phyloP scores from a whole-genome alignment of 2,888 invertebrate genomes.

The Mechanitis mazaeus region DNA sequence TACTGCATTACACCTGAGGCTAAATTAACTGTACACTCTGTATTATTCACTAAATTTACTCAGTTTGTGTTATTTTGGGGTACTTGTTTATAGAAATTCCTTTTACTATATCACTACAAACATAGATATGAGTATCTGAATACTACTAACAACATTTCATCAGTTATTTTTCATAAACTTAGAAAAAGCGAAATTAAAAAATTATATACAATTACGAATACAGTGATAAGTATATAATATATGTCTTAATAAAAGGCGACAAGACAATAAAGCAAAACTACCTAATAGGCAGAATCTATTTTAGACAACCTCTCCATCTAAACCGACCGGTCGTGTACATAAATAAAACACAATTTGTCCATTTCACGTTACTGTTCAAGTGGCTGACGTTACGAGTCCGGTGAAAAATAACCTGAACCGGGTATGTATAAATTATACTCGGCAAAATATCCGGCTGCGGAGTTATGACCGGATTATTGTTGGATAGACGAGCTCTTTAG shows the following conservation, averaged over 20 bases:
- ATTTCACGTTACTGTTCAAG: constrained; percentile 9
- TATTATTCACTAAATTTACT: too few relatives aligned
- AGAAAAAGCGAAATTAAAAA: too few relatives aligned
- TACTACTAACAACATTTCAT: too few relatives aligned
- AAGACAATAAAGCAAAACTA: not conserved
- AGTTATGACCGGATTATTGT: constrained; percentile 18
- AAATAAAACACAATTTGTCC: constrained; percentile 11
- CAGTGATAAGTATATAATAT: too few relatives aligned
- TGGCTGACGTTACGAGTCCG: constrained; percentile 10
- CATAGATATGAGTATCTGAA: too few relatives aligned
- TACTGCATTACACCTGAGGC: constrained; percentile 28
- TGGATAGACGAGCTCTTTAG: constrained; percentile 6
- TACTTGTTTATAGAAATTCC: too few relatives aligned
- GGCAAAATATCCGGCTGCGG: constrained; percentile 13
- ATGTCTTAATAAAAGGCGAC: too few relatives aligned
- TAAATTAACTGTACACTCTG: constrained; percentile 11
- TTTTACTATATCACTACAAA: too few relatives aligned
- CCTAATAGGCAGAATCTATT: too few relatives aligned
- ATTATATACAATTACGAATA: too few relatives aligned
- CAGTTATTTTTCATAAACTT: too few relatives aligned
- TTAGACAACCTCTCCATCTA: not conserved
- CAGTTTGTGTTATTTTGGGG: too few relatives aligned
- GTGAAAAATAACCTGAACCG: constrained; percentile 17
- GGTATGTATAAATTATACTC: constrained; percentile 23
- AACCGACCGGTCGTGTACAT: constrained; percentile 3